phyloP scores from a whole-genome alignment of 2,888 invertebrate genomes.

The Ennomos quercinarius region DNA sequence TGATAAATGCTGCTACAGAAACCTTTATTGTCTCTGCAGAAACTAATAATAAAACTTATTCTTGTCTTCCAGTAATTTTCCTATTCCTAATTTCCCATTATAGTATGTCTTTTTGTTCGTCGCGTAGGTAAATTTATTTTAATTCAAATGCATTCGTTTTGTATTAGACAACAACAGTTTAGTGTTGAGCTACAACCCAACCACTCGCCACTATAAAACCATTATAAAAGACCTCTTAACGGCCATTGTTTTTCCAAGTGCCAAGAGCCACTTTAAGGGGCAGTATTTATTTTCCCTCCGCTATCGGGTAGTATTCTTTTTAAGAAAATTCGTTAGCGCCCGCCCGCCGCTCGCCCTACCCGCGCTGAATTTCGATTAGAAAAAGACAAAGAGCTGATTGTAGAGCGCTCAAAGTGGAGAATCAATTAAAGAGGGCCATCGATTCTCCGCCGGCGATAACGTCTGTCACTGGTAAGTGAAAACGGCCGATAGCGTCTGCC shows the following conservation, averaged over 20 bases:
- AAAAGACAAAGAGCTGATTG: slow-evolving; percentile 78
- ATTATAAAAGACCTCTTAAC: slow-evolving; percentile 51
- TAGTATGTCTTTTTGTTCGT: too few species aligned
- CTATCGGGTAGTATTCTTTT: slow-evolving; percentile 59
- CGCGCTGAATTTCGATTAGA: slow-evolving; percentile 74
- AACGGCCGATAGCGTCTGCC: slow-evolving; percentile 59
- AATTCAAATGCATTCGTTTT: too few species aligned
- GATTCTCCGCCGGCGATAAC: slow-evolving; percentile 71
- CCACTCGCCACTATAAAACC: slow-evolving; percentile 42
- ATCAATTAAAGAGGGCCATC: slow-evolving; percentile 83
- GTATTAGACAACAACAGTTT: too few species aligned
- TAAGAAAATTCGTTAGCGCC: slow-evolving; percentile 67
- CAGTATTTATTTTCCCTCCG: slow-evolving; percentile 64
- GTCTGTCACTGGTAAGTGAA: slow-evolving; percentile 65
- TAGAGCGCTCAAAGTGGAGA: slow-evolving; percentile 67
- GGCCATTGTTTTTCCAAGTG: slow-evolving; percentile 54
- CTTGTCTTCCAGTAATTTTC: too few species aligned
- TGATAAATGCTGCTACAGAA: too few species aligned
- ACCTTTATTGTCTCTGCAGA: too few species aligned
- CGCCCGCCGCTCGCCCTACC: slow-evolving; percentile 52
- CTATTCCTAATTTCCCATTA: too few species aligned
- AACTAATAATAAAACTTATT: too few species aligned
- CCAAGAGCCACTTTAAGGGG: slow-evolving; percentile 59
- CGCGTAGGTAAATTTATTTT: too few species aligned
- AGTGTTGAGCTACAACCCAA: slow-evolving; percentile 6